These are phyloP conservation scores for Melanotus villosus DNA, from an alignment of 2,888 invertebrate species.

Conservation along the genomic window DNA sequence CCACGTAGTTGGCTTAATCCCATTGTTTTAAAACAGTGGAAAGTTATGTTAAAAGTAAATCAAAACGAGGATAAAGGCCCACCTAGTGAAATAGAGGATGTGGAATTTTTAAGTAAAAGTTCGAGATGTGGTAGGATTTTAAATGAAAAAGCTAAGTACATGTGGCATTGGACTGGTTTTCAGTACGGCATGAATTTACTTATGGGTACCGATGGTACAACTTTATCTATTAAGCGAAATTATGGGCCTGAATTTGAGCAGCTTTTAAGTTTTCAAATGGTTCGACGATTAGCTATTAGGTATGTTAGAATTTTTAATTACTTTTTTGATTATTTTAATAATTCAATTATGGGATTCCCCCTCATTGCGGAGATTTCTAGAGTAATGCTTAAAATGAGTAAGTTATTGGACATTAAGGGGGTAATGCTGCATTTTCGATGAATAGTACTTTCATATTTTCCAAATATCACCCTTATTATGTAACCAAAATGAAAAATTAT, in stretches of 20 bases:
- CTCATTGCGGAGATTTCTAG: too few species aligned
- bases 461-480: too few species aligned
- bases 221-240: conserved; percentile 74
- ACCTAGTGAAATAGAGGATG: conserved; percentile 63
- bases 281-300: conserved; percentile 61
- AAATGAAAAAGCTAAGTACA: conserved; percentile 75
- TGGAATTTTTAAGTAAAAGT: conserved; percentile 67
- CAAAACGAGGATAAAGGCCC: conserved; percentile 78
- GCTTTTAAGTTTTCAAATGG: conserved; percentile 74
- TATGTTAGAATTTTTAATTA: too few species aligned
- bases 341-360: too few species aligned
- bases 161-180: conserved; percentile 87
- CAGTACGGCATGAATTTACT: conserved; percentile 83
- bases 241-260: conserved; percentile 76
- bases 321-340: too few species aligned
- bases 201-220: conserved; percentile 75
- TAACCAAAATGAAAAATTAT: too few species aligned
- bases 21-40: conserved; percentile 79
- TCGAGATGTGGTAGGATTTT: conserved; percentile 76
- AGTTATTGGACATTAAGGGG: too few species aligned
- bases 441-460: too few species aligned
- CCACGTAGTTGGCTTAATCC: conserved; percentile 78
- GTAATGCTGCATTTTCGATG: too few species aligned
- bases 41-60: conserved; percentile 77
- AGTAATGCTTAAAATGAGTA: too few species aligned